Percentiles rank a stretch among this genome's conserved stretches.
These are phyloP conservation scores for Isichthys henryi DNA, from an alignment of 2,113 vertebrate genomes.

Conservation along the genomic window DNA sequence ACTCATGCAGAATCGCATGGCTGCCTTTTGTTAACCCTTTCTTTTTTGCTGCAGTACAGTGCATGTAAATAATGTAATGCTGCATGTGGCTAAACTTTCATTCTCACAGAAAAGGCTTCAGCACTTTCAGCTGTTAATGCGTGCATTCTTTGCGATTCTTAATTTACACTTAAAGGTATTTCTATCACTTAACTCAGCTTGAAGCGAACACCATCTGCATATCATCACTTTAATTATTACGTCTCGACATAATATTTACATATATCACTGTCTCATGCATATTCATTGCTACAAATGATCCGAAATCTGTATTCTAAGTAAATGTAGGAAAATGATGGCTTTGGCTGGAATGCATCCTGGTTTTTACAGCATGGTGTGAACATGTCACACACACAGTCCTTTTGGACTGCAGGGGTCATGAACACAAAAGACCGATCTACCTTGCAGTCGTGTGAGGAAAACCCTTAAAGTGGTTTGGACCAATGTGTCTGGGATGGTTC, in stretches of 20 bases:
- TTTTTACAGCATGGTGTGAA: background rate
- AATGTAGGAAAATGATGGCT: background rate
- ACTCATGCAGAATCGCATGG: background rate
- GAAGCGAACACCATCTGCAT: slow-evolving; percentile 7
- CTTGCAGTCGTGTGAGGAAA: no score
- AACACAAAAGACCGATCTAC: no score
- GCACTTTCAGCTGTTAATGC: background rate
- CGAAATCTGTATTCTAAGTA: background rate
- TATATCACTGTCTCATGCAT: slow-evolving; percentile 9
- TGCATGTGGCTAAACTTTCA: background rate
- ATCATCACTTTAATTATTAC: slow-evolving; percentile 5
- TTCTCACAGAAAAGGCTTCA: background rate
- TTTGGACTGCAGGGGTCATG: background rate
- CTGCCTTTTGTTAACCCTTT: background rate
- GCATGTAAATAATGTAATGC: background rate
- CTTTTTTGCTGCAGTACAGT: background rate
- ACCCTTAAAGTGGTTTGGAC: background rate
- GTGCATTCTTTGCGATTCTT: background rate
- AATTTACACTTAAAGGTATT: slow-evolving; percentile 7
- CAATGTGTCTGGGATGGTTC: background rate
- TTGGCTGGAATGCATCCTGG: background rate
- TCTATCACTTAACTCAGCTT: background rate
- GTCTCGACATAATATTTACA: slow-evolving; percentile 10
- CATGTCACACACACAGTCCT: background rate
- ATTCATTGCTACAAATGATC: slow-evolving; percentile 1